Evolutionary conservation across 2,113 vertebrate genomes (phyloP).

Genomic region (Neotragus moschatus): DNA sequence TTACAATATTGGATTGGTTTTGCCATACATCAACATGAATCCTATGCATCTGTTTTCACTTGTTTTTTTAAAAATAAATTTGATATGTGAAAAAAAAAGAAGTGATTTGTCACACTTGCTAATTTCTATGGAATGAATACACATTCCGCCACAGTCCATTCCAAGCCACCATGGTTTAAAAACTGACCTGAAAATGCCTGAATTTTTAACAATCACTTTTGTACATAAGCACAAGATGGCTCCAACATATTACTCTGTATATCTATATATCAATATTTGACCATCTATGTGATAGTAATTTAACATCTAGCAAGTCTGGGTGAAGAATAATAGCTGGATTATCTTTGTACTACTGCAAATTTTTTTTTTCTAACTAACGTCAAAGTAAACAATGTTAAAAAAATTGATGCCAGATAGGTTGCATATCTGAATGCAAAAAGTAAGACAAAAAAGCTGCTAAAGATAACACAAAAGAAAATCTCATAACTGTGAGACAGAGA

Average conservation of each 20-base stretch:
- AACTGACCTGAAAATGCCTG: not conserved
- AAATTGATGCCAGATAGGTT: not conserved
- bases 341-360: not conserved
- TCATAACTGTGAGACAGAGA: not conserved
- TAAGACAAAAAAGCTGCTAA: slow-evolving; percentile 17
- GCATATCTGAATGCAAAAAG: not conserved
- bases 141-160: not conserved
- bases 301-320: not conserved
- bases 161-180: slow-evolving; percentile 20
- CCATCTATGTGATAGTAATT: not conserved
- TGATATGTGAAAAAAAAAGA: not conserved
- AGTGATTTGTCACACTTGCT: not conserved
- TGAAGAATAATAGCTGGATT: not conserved
- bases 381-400: not conserved
- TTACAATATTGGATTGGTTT: too few relatives aligned
- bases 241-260: not conserved
- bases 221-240: not conserved
- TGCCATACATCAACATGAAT: too few relatives aligned
- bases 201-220: slow-evolving; percentile 3
- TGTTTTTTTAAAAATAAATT: not conserved
- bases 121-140: not conserved
- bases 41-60: not conserved
- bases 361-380: not conserved
- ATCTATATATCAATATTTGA: not conserved
- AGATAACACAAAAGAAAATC: not conserved